Conservation (phyloP, 2,888 invertebrate genomes). For the Tetragnatha montana region DNA sequence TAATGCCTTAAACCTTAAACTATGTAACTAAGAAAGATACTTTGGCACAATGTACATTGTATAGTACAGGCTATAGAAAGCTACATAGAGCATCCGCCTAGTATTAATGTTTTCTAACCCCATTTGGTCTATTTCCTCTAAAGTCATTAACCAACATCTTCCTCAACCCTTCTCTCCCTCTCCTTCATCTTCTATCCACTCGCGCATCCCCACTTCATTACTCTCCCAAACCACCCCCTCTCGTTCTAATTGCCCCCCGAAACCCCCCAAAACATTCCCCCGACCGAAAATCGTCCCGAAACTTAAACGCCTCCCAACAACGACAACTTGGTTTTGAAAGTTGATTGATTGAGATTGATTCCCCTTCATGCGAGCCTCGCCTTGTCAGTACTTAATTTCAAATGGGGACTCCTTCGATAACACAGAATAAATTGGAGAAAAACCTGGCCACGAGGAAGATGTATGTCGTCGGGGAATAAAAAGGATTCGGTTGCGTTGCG, state of each 20-base stretch:
- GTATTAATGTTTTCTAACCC: too few species aligned
- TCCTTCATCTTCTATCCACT: not conserved
- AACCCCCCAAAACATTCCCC: not conserved
- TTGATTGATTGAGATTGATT: constrained; percentile 68
- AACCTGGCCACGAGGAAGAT: constrained; percentile 6
- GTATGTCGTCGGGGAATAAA: not conserved
- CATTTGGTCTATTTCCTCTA: too few species aligned
- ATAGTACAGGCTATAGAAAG: too few species aligned
- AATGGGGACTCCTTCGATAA: constrained; percentile 41
- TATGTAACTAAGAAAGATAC: too few species aligned
- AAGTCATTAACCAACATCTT: too few species aligned
- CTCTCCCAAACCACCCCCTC: not conserved
- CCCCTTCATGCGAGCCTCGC: constrained; percentile 38
- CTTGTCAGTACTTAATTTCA: constrained; percentile 65
- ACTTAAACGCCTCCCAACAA: constrained; percentile 54
- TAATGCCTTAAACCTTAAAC: too few species aligned
- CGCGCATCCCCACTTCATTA: not conserved
- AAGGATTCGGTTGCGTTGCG: not conserved
- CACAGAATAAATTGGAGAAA: constrained; percentile 46
- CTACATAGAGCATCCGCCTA: too few species aligned
- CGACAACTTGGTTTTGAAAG: constrained; percentile 64
- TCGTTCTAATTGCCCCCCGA: not conserved
- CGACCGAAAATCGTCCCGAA: not conserved
- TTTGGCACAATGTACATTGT: too few species aligned
- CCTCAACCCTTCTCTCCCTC: not conserved